Evolutionary conservation across 2,797 vertebrate genomes (phyloP), one percentile per base, ranked within the genome.

Genomic region (Meriones psammophilus): DNA sequence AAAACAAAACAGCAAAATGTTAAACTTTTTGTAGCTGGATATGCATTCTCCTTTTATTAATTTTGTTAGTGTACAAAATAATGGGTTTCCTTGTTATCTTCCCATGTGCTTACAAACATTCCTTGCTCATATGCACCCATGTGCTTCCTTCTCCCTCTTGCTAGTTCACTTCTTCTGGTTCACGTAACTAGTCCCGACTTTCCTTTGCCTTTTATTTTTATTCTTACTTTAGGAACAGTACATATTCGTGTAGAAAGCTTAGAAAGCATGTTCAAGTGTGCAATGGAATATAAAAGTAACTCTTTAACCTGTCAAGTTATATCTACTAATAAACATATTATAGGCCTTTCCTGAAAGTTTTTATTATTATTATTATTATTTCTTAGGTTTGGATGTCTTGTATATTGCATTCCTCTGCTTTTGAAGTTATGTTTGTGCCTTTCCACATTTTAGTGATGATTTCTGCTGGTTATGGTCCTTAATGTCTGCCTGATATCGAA

Each of bases 371-470:
- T 92, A 76, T 88, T 90, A 17, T 42, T 42, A 42, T 42, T 42
- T 83, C 69, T 64, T 88, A 30, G 54, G 4, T 64, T 85, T 96
- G 50, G 18, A n/a, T 56, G 4, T 76, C n/a, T 79, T n/a, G 54
- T 79, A n/a, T 6, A 79, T 80, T 80, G 58, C 0, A 3, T 80
- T 33, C n/a, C 13, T 80, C 60, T 92, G 66, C 24, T 85, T 87
- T 88, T 36, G 18, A 71, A 94, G 66, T 88, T 94, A 74, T 54
- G 71, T 97, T 90, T 85, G 5, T 94, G 6, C n/a, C 74, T 88
- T 90, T 90, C 5, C 24, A 84, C 26, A 74, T 95, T 79, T 92
- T 39, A 91, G 0, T 92, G 89, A 54, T 84, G n/a, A 95, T 64
- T 33, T 28, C 54, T 89, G 3, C 20, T 95, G 60, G 56, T 81